phyloP scores from a whole-genome alignment of 2,888 invertebrate species.

The Dynastes hyllus region DNA sequence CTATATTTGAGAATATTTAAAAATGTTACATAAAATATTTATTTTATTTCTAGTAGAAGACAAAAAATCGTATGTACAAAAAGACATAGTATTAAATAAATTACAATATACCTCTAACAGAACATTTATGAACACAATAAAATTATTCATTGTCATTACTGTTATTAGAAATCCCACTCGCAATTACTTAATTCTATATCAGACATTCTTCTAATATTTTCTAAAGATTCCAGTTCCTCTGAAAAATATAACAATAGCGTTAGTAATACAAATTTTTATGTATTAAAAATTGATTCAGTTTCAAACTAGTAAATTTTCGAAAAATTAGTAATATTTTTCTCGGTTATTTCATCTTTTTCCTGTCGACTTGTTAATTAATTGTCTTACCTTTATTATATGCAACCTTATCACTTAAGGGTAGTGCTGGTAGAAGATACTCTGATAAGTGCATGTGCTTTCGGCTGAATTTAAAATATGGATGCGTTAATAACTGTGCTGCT shows the following conservation, averaged over 20 bases:
- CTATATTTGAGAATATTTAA: constrained; percentile 21
- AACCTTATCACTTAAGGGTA: constrained; percentile 77
- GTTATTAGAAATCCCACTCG: constrained; percentile 77
- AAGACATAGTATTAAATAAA: constrained; percentile 31
- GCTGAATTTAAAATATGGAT: constrained; percentile 85
- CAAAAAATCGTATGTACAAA: constrained; percentile 40
- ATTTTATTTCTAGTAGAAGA: constrained; percentile 42
- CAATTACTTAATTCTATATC: constrained; percentile 78
- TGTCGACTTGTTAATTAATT: background rate
- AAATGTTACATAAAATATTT: constrained; percentile 41
- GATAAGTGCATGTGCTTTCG: constrained; percentile 77
- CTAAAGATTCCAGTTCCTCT: constrained; percentile 78
- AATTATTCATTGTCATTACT: constrained; percentile 11
- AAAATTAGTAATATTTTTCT: too few species aligned
- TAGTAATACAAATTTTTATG: background rate
- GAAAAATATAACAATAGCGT: constrained; percentile 61
- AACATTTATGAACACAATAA: constrained; percentile 32
- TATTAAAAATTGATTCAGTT: background rate
- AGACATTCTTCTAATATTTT: constrained; percentile 75
- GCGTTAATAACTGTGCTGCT: constrained; percentile 80
- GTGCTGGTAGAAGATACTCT: constrained; percentile 79
- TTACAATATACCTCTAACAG: constrained; percentile 30
- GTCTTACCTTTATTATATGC: constrained; percentile 73
- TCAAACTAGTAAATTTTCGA: too few species aligned
- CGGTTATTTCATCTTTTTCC: too few species aligned